A percentile compares a stretch with the other conserved stretches of the same genome.
Evolutionary conservation across 2,113 vertebrate species (phyloP).

Genomic region (Geococcyx californianus): DNA sequence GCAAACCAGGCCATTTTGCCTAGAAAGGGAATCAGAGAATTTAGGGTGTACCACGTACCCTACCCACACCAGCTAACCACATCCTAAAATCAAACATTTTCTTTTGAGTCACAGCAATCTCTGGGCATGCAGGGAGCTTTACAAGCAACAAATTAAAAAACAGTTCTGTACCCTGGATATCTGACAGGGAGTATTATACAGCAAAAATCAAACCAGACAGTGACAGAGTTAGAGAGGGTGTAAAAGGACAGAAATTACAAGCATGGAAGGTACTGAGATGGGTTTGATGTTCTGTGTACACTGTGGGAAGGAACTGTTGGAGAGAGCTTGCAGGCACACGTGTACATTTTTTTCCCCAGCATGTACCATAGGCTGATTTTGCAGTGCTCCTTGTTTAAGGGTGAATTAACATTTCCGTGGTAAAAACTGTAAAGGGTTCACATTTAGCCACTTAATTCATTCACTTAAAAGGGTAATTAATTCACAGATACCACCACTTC

Average conservation of each 20-base stretch:
- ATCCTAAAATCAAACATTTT: background rate
- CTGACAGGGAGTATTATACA: background rate
- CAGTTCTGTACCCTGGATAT: background rate
- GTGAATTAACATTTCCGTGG: background rate
- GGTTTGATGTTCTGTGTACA: background rate
- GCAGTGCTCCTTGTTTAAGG: background rate
- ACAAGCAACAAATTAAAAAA: background rate
- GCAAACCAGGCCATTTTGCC: background rate
- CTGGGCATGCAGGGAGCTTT: background rate
- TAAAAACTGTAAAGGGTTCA: background rate
- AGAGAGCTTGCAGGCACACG: background rate
- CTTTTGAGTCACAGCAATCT: background rate
- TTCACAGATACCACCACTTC: conserved; percentile 27
- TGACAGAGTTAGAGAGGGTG: background rate
- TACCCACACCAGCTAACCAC: background rate
- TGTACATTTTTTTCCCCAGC: background rate
- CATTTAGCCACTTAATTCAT: background rate
- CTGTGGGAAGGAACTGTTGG: background rate
- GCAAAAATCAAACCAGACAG: background rate
- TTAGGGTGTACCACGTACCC: accelerated
- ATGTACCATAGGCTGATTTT: background rate
- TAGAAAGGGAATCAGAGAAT: background rate
- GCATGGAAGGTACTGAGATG: background rate
- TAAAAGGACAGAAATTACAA: background rate
- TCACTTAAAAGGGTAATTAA: conserved; percentile 36